phyloP scores from a whole-genome alignment of 2,797 vertebrate species.

The Phaenicophaeus curvirostris region DNA sequence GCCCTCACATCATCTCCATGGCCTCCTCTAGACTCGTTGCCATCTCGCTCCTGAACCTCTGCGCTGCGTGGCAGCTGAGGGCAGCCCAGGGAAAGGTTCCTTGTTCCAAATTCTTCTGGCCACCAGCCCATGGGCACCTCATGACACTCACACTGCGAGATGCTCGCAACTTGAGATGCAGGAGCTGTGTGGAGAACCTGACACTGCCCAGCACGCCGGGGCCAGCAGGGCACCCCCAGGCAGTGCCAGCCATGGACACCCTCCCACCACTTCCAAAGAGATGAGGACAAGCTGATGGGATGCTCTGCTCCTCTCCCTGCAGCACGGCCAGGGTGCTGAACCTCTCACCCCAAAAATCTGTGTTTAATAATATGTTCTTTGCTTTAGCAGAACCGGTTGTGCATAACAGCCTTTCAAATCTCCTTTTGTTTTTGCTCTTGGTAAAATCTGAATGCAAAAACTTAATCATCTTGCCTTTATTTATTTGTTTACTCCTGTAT shows the following conservation, averaged over 20 bases:
- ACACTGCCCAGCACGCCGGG: too few species aligned
- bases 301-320: accelerated
- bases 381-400: background rate
- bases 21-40: too few species aligned
- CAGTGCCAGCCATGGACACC: accelerated
- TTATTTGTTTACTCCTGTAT: constrained; percentile 30
- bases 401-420: background rate
- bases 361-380: background rate
- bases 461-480: background rate
- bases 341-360: accelerated
- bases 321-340: background rate
- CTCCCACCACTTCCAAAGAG: background rate
- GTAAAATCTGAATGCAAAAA: background rate
- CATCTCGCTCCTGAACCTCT: too few species aligned
- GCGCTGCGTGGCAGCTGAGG: too few species aligned
- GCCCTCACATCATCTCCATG: too few species aligned
- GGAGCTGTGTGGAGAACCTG: too few species aligned
- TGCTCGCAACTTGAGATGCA: too few species aligned
- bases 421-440: background rate
- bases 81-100: too few species aligned
- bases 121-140: too few species aligned
- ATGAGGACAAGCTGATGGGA: accelerated
- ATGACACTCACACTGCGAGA: too few species aligned
- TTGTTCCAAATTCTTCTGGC: too few species aligned
- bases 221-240: background rate